Evolutionary conservation across 2,797 vertebrate genomes (phyloP).

Genomic region (Bradypodion pumilum): DNA sequence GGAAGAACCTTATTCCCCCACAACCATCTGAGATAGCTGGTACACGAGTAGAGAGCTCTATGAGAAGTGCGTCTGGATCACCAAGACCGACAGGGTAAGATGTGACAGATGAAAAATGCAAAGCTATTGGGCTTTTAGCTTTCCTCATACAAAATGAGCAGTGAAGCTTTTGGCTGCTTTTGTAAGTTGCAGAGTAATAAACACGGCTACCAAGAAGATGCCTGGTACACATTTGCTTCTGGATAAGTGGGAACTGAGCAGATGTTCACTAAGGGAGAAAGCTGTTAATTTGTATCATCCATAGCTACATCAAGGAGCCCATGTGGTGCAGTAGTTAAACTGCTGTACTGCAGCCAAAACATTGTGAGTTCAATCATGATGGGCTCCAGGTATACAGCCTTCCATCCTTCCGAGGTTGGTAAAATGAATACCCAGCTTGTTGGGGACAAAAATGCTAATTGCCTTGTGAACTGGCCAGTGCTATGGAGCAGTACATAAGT

Average conservation of each 20-base stretch:
- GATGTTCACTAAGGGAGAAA: too few relatives aligned
- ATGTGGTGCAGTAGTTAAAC: too few relatives aligned
- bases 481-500: too few relatives aligned
- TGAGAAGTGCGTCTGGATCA: conserved; percentile 89
- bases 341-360: too few relatives aligned
- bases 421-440: too few relatives aligned
- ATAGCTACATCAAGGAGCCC: too few relatives aligned
- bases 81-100: conserved; percentile 92
- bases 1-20: conserved; percentile 93
- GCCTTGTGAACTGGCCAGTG: too few relatives aligned
- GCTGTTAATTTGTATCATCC: too few relatives aligned
- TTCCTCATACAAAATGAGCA: neutral
- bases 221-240: neutral
- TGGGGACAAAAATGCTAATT: too few relatives aligned
- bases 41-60: conserved; percentile 84
- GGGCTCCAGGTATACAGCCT: too few relatives aligned
- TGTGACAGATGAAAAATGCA: neutral
- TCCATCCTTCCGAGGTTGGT: too few relatives aligned
- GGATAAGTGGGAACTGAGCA: neutral
- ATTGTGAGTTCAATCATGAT: too few relatives aligned
- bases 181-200: neutral
- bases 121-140: neutral
- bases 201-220: neutral
- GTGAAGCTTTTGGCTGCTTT: neutral
- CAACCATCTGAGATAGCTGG: conserved; percentile 85